Evolutionary conservation across 2,113 vertebrate species (phyloP).

Genomic region (Oplegnathus fasciatus): DNA sequence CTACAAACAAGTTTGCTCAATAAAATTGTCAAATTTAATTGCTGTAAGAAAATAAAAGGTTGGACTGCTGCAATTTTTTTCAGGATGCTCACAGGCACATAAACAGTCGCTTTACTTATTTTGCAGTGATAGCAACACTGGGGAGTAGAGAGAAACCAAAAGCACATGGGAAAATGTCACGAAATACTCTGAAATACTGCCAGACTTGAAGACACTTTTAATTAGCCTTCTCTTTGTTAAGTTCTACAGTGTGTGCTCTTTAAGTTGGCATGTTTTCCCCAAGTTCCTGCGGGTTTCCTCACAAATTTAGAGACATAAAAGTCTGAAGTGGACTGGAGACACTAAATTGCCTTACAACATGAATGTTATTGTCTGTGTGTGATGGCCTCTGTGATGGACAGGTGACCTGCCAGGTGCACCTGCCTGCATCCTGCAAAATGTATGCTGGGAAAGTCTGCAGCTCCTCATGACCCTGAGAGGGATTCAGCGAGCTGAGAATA

Average conservation of each 20-base stretch:
- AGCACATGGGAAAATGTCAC: slow-evolving; percentile 32
- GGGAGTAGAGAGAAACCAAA: slow-evolving; percentile 27
- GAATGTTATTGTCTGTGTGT: neutral
- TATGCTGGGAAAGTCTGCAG: neutral
- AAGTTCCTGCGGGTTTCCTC: neutral
- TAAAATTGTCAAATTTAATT: slow-evolving; percentile 62
- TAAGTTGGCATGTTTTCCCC: slow-evolving; percentile 29
- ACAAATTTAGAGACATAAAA: slow-evolving; percentile 6
- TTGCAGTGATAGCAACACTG: slow-evolving; percentile 40
- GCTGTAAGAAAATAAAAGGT: slow-evolving; percentile 51
- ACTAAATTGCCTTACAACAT: slow-evolving; percentile 3
- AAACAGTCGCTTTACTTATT: slow-evolving; percentile 30
- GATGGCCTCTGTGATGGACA: slow-evolving; percentile 40
- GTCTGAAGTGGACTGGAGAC: slow-evolving; percentile 13
- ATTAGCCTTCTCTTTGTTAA: slow-evolving; percentile 49
- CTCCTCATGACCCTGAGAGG: slow-evolving; percentile 7
- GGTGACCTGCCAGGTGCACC: slow-evolving; percentile 7
- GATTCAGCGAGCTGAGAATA: slow-evolving; percentile 26
- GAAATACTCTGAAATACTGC: slow-evolving; percentile 47
- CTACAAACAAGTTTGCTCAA: slow-evolving; percentile 38
- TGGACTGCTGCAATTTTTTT: slow-evolving; percentile 24
- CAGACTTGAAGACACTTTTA: slow-evolving; percentile 45
- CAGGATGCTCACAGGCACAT: slow-evolving; percentile 17
- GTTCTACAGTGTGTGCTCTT: slow-evolving; percentile 30
- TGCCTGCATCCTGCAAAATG: slow-evolving; percentile 8